Conservation (phyloP, 1,140 invertebrate species). For the Musca vetustissima region DNA sequence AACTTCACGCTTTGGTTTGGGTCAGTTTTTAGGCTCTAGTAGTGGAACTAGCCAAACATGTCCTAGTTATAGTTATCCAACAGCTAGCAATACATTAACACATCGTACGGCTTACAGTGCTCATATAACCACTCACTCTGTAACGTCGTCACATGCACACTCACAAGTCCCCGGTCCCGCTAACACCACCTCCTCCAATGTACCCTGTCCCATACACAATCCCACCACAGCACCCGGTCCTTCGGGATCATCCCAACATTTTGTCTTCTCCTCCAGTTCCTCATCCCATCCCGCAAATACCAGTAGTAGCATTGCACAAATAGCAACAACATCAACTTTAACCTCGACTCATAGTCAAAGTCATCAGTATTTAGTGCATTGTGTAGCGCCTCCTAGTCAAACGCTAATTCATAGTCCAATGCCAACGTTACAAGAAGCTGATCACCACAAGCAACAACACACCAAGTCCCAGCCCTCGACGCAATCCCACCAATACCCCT, state of each 20-base stretch:
- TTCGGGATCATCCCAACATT: conserved; percentile 30
- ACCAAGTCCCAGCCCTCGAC: conserved; percentile 25
- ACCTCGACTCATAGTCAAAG: conserved; percentile 53
- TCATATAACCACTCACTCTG: conserved; percentile 37
- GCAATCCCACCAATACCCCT: conserved; percentile 24
- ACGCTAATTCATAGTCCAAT: conserved; percentile 46
- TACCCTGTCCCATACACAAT: conserved; percentile 48
- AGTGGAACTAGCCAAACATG: conserved; percentile 38
- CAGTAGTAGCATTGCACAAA: conserved; percentile 43
- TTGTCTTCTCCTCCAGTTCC: conserved; percentile 31
- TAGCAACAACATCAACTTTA: conserved; percentile 46
- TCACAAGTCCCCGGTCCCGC: conserved; percentile 16
- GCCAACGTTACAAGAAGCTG: conserved; percentile 52
- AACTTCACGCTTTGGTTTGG: conserved; percentile 86
- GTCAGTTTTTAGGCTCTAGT: conserved; percentile 72
- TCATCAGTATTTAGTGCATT: conserved; percentile 55
- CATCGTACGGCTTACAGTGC: conserved; percentile 18
- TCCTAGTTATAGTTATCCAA: conserved; percentile 49
- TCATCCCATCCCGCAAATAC: conserved; percentile 28
- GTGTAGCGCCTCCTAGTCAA: conserved; percentile 50
- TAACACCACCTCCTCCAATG: conserved; percentile 26
- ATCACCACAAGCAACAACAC: conserved; percentile 32
- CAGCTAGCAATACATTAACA: conserved; percentile 33
- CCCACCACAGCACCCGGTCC: conserved; percentile 29
- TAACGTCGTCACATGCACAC: conserved; percentile 35